Evolutionary conservation across 2,797 vertebrate species (phyloP), one percentile per base, ranked within the genome.

Genomic region (Tachyglossus aculeatus): DNA sequence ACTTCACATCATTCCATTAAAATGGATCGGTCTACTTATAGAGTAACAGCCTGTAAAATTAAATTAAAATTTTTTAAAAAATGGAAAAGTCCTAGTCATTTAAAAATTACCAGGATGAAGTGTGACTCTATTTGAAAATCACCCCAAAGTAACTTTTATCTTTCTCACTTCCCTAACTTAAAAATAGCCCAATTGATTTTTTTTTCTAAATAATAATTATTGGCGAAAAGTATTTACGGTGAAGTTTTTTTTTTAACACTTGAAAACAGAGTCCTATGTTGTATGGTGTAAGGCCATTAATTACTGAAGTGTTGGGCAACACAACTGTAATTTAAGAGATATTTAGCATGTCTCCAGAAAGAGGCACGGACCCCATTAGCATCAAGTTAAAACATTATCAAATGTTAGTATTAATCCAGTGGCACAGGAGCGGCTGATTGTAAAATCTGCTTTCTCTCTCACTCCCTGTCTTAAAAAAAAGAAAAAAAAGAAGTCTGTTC

Each of bases 11-110:
- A 68, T 80, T 80, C 63, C 52, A 71, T 85, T 81, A 64, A 86
- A 87, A 87, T 83, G 68, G 38, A 87, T 87, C 1, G 63, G 85
- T 80, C 82, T 87, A 85, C 85, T 87, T 85, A 87, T 87, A 83
- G 75, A 85, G 82, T 85, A 85, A 87, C 85, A 75, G 82, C 78
- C 85, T 87, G 85, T 87, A 87, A 87, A 87, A 87, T 87, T 87
- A 77, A 85, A 85, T 87, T 87, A 81, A 85, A 81, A 71, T 11
- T n/a, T n/a, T 69, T 81, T 79, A 85, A 24, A 48, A 85, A 85
- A 81, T 79, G 76, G 75, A 85, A 83, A 78, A 53, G 80, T 5
- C 16, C 38, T 75, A 68, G 61, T 71, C 15, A 75, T 80, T 73
- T 36, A 79, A 83, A 82, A 85, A 85, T 83, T 87, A 87, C 80